Evolutionary conservation across 1,140 invertebrate species (phyloP).

Genomic region (Heterodera schachtii): DNA sequence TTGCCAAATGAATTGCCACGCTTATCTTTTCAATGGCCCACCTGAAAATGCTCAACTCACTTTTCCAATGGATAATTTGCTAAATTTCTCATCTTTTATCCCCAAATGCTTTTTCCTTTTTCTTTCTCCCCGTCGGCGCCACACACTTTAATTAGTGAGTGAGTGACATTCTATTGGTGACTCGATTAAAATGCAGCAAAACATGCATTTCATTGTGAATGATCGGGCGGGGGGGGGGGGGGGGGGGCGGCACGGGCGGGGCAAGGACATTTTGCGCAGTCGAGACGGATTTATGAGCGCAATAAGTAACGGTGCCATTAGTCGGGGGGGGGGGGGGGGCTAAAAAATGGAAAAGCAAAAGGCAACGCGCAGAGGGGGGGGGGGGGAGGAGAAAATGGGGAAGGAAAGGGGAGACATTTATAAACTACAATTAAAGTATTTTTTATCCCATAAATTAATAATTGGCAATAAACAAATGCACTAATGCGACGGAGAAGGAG

Average conservation of each 20-base stretch:
- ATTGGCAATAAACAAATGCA: background rate
- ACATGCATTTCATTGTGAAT: background rate
- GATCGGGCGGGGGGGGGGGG: background rate
- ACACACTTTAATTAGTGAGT: background rate
- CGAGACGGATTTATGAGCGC: background rate
- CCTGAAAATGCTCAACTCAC: background rate
- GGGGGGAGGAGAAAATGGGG: too few species aligned
- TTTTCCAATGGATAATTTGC: too few species aligned
- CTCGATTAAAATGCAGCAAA: background rate
- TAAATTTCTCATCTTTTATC: too few species aligned
- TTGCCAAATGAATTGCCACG: too few species aligned
- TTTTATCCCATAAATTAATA: background rate
- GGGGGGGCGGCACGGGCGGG: background rate
- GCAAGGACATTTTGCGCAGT: background rate
- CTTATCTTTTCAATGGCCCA: too few species aligned
- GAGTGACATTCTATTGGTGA: background rate
- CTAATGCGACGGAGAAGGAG: background rate
- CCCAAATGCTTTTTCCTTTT: too few species aligned
- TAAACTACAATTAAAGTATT: background rate
- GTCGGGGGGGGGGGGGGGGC: too few species aligned
- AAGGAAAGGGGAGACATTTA: too few species aligned
- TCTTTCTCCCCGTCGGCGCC: background rate
- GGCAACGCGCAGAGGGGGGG: too few species aligned
- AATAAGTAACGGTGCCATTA: background rate
- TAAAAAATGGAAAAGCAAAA: background rate